Conservation (phyloP, 1,140 invertebrate species). For the Lysiphlebus fabarum region DNA sequence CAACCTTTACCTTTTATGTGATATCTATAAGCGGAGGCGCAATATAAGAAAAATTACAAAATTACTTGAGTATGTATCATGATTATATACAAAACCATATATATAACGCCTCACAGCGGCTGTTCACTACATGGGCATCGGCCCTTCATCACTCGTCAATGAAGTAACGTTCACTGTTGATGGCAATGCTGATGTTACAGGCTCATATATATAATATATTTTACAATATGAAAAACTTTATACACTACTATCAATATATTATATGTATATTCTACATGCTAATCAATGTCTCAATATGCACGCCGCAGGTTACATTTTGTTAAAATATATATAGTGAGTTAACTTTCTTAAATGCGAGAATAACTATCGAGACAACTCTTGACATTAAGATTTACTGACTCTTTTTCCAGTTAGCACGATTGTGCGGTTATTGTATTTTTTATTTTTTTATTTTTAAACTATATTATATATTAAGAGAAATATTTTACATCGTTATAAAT, state of each 20-base stretch:
- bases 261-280: slow-evolving; percentile 25
- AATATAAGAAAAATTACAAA: not conserved
- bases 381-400: slow-evolving; percentile 2
- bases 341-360: slow-evolving; percentile 4
- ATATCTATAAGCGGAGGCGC: slow-evolving; percentile 1
- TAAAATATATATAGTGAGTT: not conserved
- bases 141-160: slow-evolving; percentile 46
- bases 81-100: slow-evolving; percentile 29
- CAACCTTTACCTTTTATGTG: slow-evolving; percentile 5
- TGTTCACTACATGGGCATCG: slow-evolving; percentile 37
- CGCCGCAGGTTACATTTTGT: slow-evolving; percentile 17
- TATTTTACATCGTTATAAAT: too few species aligned
- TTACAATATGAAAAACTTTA: not conserved
- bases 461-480: too few species aligned
- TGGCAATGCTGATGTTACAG: slow-evolving; percentile 9
- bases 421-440: not conserved
- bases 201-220: slow-evolving; percentile 4
- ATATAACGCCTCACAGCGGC: slow-evolving; percentile 35
- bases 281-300: slow-evolving; percentile 48
- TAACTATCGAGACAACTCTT: not conserved
- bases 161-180: slow-evolving; percentile 12
- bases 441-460: too few species aligned
- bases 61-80: not conserved
- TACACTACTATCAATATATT: not conserved
- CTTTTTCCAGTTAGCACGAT: not conserved